Conservation (phyloP, 1,140 invertebrate genomes). For the Sogatella furcifera region DNA sequence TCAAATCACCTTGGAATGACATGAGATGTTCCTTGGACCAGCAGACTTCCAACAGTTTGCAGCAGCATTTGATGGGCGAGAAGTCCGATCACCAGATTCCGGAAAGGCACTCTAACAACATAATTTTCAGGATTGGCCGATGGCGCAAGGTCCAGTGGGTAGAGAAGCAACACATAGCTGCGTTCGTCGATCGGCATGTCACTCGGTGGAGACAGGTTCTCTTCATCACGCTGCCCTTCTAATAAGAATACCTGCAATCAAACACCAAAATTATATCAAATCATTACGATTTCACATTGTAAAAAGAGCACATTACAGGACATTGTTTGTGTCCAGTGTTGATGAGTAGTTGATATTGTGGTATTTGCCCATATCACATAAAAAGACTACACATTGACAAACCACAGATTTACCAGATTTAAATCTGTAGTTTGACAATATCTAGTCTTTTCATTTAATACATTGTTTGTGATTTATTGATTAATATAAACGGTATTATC, state of each 20-base stretch:
- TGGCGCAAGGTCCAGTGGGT: constrained; percentile 61
- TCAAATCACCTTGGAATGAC: constrained; percentile 39
- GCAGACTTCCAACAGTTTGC: constrained; percentile 75
- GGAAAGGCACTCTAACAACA: constrained; percentile 70
- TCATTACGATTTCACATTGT: too few species aligned
- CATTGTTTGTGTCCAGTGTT: too few species aligned
- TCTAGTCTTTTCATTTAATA: too few species aligned
- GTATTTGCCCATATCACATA: too few species aligned
- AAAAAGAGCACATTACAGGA: too few species aligned
- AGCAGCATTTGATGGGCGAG: constrained; percentile 84
- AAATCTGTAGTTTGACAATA: too few species aligned
- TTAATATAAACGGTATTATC: too few species aligned
- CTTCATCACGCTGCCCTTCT: constrained; percentile 44
- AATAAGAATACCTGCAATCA: constrained; percentile 50
- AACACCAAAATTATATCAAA: too few species aligned
- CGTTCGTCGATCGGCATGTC: constrained; percentile 43
- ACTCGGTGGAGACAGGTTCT: constrained; percentile 23
- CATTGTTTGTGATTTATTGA: too few species aligned
- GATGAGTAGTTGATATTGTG: too few species aligned
- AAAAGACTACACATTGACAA: too few species aligned
- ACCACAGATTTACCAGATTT: too few species aligned
- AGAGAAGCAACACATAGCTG: constrained; percentile 83
- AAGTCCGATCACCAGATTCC: constrained; percentile 75
- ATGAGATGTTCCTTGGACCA: constrained; percentile 52
- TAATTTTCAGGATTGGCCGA: constrained; percentile 67